These are phyloP conservation scores for Oegoconia quadripuncta DNA, from an alignment of 2,888 invertebrate species.

Conservation along the genomic window DNA sequence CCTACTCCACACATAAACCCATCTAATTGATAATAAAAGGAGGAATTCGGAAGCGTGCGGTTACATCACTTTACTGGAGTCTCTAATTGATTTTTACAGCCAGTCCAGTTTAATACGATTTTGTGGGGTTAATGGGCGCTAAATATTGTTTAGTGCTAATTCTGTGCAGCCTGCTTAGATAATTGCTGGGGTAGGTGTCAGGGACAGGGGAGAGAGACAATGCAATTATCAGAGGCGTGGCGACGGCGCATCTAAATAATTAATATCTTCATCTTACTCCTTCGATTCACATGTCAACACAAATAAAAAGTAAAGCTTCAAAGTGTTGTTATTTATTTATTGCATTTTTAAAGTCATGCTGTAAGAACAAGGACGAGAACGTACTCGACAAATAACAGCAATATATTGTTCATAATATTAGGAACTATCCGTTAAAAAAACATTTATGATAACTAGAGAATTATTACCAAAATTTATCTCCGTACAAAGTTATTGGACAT, in stretches of 20 bases:
- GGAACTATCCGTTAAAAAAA: too few species aligned
- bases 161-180: slow-evolving; percentile 51
- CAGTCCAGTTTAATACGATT: slow-evolving; percentile 60
- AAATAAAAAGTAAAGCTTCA: too few species aligned
- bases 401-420: too few species aligned
- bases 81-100: slow-evolving; percentile 74
- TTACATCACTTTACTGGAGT: slow-evolving; percentile 58
- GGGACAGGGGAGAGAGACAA: slow-evolving; percentile 30
- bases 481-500: slow-evolving; percentile 21
- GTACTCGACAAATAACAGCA: too few species aligned
- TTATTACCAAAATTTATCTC: too few species aligned
- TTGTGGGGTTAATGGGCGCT: slow-evolving; percentile 59
- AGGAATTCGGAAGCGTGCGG: slow-evolving; percentile 69
- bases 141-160: slow-evolving; percentile 66
- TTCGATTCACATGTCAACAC: too few species aligned
- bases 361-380: too few species aligned
- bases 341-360: too few species aligned
- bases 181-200: slow-evolving; percentile 36
- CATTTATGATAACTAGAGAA: too few species aligned
- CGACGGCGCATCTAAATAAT: slow-evolving; percentile 1
- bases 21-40: slow-evolving; percentile 78
- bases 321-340: too few species aligned
- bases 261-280: too few species aligned
- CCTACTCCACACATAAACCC: slow-evolving; percentile 74
- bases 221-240: slow-evolving; percentile 34